Conservation (phyloP, 2,888 invertebrate species). For the Sabellastarte sp. region DNA sequence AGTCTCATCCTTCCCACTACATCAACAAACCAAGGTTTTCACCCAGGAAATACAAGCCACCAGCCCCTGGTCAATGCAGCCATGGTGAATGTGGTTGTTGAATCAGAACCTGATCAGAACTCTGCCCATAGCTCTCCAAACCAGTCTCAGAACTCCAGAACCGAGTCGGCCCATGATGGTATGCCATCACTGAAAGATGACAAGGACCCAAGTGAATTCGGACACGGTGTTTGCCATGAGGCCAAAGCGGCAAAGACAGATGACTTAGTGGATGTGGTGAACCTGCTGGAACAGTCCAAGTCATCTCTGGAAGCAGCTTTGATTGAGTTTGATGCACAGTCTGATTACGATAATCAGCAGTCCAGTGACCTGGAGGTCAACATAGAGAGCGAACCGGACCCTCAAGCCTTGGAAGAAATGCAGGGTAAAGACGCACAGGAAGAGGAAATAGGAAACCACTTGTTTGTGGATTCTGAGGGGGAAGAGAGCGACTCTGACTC, state of each 20-base stretch:
- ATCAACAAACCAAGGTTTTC: no score
- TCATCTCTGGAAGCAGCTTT: background rate
- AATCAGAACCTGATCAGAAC: conserved; percentile 5
- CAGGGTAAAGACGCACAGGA: no score
- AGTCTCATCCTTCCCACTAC: no score
- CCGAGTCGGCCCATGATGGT: conserved; percentile 6
- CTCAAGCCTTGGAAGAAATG: background rate
- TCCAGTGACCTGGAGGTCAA: conserved; percentile 10
- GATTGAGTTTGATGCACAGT: background rate
- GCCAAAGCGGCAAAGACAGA: background rate
- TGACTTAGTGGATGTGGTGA: no score
- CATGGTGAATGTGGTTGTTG: conserved; percentile 3
- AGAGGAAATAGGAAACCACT: no score
- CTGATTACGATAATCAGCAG: conserved; percentile 9
- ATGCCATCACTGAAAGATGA: no score
- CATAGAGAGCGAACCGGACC: conserved; percentile 10
- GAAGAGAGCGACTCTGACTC: background rate
- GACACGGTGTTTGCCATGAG: background rate
- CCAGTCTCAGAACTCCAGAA: conserved; percentile 10
- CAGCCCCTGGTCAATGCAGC: background rate
- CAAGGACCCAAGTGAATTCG: background rate
- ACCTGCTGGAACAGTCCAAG: background rate
- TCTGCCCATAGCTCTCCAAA: conserved; percentile 4
- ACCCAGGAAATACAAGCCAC: no score
- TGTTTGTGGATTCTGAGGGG: no score